Percentiles rank a stretch among this genome's conserved stretches.
Evolutionary conservation across 2,888 invertebrate genomes (phyloP).

Genomic region (Drosophila testacea): DNA sequence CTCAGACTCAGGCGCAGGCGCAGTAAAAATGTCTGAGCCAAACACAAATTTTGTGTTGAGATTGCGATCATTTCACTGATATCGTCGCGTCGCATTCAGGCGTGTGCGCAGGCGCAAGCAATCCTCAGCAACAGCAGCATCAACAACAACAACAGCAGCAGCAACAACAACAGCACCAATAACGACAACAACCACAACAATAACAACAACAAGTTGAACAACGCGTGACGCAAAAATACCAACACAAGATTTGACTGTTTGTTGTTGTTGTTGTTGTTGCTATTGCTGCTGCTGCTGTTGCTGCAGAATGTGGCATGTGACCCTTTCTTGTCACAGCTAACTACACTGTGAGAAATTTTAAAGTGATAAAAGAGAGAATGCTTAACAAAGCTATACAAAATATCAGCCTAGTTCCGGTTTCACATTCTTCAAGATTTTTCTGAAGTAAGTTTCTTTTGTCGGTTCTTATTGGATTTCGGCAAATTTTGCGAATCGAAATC

Average conservation of each 20-base stretch:
- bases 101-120: slow-evolving; percentile 80
- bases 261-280: slow-evolving; percentile 45
- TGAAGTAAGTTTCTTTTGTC: too few relatives aligned
- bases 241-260: slow-evolving; percentile 68
- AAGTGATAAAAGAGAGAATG: neutral
- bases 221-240: slow-evolving; percentile 83
- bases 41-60: slow-evolving; percentile 80
- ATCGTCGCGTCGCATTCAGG: slow-evolving; percentile 73
- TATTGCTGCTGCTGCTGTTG: slow-evolving; percentile 37
- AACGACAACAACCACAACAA: slow-evolving; percentile 44
- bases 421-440: too few relatives aligned
- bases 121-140: slow-evolving; percentile 27
- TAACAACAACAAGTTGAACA: slow-evolving; percentile 58
- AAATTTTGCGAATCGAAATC: too few relatives aligned
- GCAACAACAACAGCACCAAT: slow-evolving; percentile 22
- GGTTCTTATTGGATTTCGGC: too few relatives aligned
- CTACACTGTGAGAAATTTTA: slow-evolving; percentile 52
- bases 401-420: too few relatives aligned
- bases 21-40: slow-evolving; percentile 79
- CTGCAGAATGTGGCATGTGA: slow-evolving; percentile 61
- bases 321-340: slow-evolving; percentile 63
- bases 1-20: slow-evolving; percentile 39
- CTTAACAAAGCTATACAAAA: too few relatives aligned
- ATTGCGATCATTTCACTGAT: slow-evolving; percentile 81
- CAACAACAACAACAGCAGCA: slow-evolving; percentile 22